Base-by-base conservation (phyloP, 2,113 vertebrate species). In the Myodes glareolus region DNA sequence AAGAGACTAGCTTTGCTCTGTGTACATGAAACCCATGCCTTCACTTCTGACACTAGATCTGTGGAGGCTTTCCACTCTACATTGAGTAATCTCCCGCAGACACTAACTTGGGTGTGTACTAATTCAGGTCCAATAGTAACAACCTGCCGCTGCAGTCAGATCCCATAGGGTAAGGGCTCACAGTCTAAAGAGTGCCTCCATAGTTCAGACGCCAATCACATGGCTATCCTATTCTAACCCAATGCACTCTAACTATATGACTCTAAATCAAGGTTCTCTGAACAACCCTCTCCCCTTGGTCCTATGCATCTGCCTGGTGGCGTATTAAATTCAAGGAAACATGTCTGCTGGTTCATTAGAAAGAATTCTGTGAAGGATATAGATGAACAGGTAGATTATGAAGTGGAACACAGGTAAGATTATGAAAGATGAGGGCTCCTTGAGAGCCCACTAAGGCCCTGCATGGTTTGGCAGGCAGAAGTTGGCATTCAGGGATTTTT, bases 351-450 rank as follows among this genome's bases (percentile, higher is more conserved):
- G 42, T 52, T 75, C 39, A 67, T 75, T 42, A 47, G 19, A 67
- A 73, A 52, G 42, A 23, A 29, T 31, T 27, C 4, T 67, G 7
- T 29, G 17, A 29, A 67, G 29, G 65, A 63, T 21, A 47, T 12
- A n/a, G 16, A 47, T 50, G 50, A 50, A 45, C 4, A 39, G 52
- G 7, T 42, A n/a, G 76, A 67, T 68, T 68, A 33, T 72, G 63
- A 23, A 6, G 50, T 21, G 7, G 42, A 39, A 39, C 42, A 25
- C 5, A 42, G 13, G 33, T 36, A 82, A 39, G 9, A 6, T 33
- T n/a, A n/a, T n/a, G n/a, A 42, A 45, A 70, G 39, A 52, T 25
- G 1, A 3, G 70, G 5, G 25, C 0, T 0, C 6, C 52, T 82
- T 61, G 36, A 7, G 68, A 33, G 1, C 39, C 12, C 33, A 9